A percentile compares a stretch with the other conserved stretches of the same genome.
Conservation (phyloP, 2,888 invertebrate species). For the Leptinotarsa juncta region DNA sequence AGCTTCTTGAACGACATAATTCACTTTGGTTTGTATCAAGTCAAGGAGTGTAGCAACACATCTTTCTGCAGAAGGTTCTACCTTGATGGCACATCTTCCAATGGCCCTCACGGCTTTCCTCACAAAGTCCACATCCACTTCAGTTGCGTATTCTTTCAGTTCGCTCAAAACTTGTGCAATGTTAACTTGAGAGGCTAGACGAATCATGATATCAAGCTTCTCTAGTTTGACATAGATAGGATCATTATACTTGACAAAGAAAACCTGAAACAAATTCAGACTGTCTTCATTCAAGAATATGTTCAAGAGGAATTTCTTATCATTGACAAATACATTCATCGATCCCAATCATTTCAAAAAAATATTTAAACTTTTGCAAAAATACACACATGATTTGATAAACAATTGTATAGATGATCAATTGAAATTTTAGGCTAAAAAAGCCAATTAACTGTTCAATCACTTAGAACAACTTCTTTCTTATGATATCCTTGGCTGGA, state of each 20-base stretch:
- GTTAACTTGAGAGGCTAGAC: conserved; percentile 96
- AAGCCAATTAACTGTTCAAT: not conserved
- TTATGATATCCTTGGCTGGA: too few species aligned
- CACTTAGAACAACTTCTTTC: not conserved
- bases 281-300: too few species aligned
- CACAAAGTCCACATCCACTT: conserved; percentile 99
- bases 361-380: too few species aligned
- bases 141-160: conserved; percentile 98
- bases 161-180: conserved; percentile 98
- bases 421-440: not conserved
- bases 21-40: conserved; percentile 98
- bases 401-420: too few species aligned
- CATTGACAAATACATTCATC: too few species aligned
- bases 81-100: conserved; percentile 98
- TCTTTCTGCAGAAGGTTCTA: conserved; percentile 96
- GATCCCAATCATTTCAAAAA: too few species aligned
- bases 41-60: conserved; percentile 98
- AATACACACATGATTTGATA: too few species aligned
- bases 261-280: conserved; percentile 69
- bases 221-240: conserved; percentile 99
- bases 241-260: conserved; percentile 99
- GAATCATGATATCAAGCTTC: conserved; percentile 99
- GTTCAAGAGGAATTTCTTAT: too few species aligned
- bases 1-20: conserved; percentile 99
- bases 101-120: conserved; percentile 98